phyloP scores from a whole-genome alignment of 2,113 vertebrate species.

The Corynorhinus townsendii region DNA sequence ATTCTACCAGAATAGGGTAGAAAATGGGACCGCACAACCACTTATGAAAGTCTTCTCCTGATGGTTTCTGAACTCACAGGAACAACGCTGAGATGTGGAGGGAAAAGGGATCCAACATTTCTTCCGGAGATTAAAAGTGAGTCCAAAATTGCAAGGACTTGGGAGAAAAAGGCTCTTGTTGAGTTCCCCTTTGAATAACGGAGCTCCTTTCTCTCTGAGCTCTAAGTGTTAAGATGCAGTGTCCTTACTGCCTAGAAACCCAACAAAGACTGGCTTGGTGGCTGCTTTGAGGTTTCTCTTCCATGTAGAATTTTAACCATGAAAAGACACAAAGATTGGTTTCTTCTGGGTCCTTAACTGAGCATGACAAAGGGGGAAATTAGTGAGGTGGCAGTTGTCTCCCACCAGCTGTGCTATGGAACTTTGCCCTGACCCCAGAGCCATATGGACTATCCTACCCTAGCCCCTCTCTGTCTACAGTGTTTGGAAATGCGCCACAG shows the following conservation, averaged over 20 bases:
- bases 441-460: neutral
- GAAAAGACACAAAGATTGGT: conserved; percentile 79
- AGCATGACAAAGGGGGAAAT: conserved; percentile 77
- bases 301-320: conserved; percentile 79
- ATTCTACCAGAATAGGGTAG: conserved; percentile 1
- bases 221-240: conserved; percentile 79
- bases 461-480: neutral
- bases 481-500: neutral
- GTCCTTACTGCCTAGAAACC: conserved; percentile 83
- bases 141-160: conserved; percentile 68
- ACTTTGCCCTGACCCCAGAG: neutral
- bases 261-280: conserved; percentile 82
- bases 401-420: conserved; percentile 60
- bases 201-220: conserved; percentile 74
- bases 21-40: conserved; percentile 5
- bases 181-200: conserved; percentile 73
- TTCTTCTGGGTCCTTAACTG: conserved; percentile 82
- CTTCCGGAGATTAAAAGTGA: conserved; percentile 78
- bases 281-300: conserved; percentile 76
- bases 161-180: conserved; percentile 73
- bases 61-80: conserved; percentile 23
- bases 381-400: conserved; percentile 67
- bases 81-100: conserved; percentile 45
- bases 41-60: conserved; percentile 50
- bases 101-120: conserved; percentile 69